phyloP scores from a whole-genome alignment of 2,113 vertebrate genomes.

The Mormyrus iriodes region DNA sequence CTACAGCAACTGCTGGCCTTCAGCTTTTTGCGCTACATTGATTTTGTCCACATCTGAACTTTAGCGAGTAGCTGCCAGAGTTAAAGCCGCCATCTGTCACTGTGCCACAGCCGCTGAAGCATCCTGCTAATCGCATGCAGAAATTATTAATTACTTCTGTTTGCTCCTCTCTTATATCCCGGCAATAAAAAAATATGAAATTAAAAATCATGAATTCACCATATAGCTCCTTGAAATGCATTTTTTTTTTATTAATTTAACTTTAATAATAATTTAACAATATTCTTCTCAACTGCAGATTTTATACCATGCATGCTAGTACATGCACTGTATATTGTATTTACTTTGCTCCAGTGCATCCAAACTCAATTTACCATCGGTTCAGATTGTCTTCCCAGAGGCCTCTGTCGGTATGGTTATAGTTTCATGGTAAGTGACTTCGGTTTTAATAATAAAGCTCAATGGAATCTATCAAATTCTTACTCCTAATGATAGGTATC shows the following conservation, averaged over 20 bases:
- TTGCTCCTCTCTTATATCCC: not conserved
- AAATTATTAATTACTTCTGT: not conserved
- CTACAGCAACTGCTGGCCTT: not conserved
- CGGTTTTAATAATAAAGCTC: not conserved
- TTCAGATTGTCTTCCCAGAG: not conserved
- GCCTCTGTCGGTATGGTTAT: not conserved
- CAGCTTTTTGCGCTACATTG: not conserved
- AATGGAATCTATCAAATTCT: not conserved
- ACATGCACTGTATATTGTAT: not conserved
- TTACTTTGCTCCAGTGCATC: not conserved
- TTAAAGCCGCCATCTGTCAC: not conserved
- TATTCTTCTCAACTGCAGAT: not conserved
- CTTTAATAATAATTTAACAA: not conserved
- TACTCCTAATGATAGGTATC: not conserved
- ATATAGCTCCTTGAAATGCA: not conserved
- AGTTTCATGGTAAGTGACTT: not conserved
- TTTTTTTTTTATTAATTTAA: not conserved
- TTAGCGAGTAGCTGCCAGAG: not conserved
- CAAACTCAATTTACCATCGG: not conserved
- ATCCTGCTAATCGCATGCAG: not conserved
- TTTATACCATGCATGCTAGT: not conserved
- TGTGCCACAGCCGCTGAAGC: not conserved
- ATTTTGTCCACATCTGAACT: not conserved
- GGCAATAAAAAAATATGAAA: not conserved
- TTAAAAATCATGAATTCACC: not conserved